A percentile compares a stretch with the other conserved stretches of the same genome.
phyloP scores from a whole-genome alignment of 2,113 vertebrate species.

The Poeciliopsis retropinna region DNA sequence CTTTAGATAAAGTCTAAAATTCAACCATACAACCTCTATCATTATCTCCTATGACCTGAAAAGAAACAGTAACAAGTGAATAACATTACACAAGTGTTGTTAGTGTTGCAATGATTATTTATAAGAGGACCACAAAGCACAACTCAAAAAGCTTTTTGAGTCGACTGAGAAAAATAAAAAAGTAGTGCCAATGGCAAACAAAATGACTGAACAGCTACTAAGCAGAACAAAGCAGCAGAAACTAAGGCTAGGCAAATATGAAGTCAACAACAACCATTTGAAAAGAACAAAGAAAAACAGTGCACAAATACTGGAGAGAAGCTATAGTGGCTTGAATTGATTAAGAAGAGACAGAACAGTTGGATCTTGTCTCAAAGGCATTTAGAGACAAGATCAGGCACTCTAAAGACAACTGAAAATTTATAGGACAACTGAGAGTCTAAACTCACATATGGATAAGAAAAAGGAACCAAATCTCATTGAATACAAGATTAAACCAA shows the following conservation, averaged over 20 bases:
- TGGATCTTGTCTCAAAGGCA: neutral
- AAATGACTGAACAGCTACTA: neutral
- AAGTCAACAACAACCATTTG: neutral
- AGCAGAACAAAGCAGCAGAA: neutral
- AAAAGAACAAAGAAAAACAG: neutral
- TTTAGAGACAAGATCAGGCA: neutral
- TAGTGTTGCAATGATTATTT: neutral
- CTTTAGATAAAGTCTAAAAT: too few relatives aligned
- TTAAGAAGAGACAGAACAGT: neutral
- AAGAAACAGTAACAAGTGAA: neutral
- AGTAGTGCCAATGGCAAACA: neutral
- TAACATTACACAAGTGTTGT: neutral
- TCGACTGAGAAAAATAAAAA: neutral
- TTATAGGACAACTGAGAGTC: neutral
- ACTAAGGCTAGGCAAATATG: neutral
- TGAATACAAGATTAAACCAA: neutral
- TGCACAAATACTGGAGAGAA: neutral
- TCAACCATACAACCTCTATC: too few relatives aligned
- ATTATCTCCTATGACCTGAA: neutral
- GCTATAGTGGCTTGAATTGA: neutral
- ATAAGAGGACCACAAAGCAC: neutral
- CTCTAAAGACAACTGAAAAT: too few relatives aligned
- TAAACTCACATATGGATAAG: neutral
- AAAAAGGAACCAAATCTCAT: neutral
- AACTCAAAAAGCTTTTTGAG: neutral